phyloP scores from a whole-genome alignment of 2,888 invertebrate genomes.

The Cosmorhoe ocellata region DNA sequence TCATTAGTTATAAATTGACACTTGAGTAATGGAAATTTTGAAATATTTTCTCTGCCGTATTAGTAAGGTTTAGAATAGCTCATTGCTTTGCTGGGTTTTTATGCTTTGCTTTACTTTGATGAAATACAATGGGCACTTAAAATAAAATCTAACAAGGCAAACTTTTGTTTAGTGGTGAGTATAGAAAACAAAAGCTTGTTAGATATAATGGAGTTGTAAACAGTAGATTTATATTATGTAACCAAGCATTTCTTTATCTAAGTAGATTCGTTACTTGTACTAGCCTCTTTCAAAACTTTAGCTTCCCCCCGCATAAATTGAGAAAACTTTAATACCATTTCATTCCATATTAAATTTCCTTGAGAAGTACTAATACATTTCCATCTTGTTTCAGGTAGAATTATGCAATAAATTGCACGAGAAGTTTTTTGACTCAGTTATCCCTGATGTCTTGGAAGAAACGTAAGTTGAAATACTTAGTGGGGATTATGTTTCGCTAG shows the following conservation, averaged over 20 bases:
- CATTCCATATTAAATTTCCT: conserved; percentile 15
- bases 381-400: conserved; percentile 82
- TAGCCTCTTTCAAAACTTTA: conserved; percentile 1
- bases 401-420: conserved; percentile 80
- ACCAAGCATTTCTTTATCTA: no score
- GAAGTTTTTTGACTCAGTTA: conserved; percentile 69
- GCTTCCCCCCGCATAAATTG: conserved; percentile 2
- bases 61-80: conserved; percentile 1
- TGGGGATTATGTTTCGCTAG: conserved; percentile 50
- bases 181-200: no score
- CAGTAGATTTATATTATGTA: no score
- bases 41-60: neutral
- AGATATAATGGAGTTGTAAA: no score
- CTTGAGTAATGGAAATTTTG: neutral
- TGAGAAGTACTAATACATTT: conserved; percentile 74
- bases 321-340: conserved; percentile 7
- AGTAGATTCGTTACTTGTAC: no score
- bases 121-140: neutral
- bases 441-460: conserved; percentile 60
- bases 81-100: neutral
- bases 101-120: neutral
- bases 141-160: no score
- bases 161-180: no score
- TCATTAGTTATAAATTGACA: conserved; percentile 4
- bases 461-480: conserved; percentile 67